These are phyloP conservation scores for Oryctolagus cuniculus DNA, from an alignment of 2,113 vertebrate genomes.

Conservation along the genomic window DNA sequence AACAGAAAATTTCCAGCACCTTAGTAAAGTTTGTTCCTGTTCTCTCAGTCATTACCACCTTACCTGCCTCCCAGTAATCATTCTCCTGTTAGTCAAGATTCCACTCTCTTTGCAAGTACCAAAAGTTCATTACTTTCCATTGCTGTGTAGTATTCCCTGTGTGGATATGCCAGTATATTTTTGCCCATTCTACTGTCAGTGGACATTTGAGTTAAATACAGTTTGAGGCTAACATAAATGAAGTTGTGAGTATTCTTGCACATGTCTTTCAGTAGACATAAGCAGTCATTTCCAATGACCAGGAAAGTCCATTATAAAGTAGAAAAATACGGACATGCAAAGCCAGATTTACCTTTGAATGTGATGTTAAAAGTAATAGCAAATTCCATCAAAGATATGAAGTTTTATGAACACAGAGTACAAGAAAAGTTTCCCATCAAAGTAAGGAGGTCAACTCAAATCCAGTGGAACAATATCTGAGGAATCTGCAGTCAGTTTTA, in stretches of 20 bases:
- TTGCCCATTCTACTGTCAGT: not conserved
- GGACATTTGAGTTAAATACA: not conserved
- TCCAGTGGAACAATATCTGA: not conserved
- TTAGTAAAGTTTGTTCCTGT: not conserved
- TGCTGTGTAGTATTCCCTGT: not conserved
- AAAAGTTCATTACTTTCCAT: not conserved
- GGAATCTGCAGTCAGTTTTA: not conserved
- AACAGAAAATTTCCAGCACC: not conserved
- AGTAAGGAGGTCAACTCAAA: not conserved
- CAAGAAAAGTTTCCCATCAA: not conserved
- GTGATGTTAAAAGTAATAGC: not conserved
- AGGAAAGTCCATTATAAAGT: not conserved
- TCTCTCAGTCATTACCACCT: not conserved
- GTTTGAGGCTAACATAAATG: not conserved
- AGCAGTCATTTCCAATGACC: constrained; percentile 33
- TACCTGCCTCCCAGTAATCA: not conserved
- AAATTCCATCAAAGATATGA: not conserved
- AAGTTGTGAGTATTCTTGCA: not conserved
- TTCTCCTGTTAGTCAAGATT: not conserved
- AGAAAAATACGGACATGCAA: constrained; percentile 65
- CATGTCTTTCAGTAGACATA: not conserved
- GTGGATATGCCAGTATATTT: not conserved
- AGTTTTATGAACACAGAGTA: constrained; percentile 15
- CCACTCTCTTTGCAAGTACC: not conserved
- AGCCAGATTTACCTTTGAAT: constrained; percentile 30